Evolutionary conservation across 2,797 vertebrate species (phyloP).

Genomic region (Gadopsis bispinosus): DNA sequence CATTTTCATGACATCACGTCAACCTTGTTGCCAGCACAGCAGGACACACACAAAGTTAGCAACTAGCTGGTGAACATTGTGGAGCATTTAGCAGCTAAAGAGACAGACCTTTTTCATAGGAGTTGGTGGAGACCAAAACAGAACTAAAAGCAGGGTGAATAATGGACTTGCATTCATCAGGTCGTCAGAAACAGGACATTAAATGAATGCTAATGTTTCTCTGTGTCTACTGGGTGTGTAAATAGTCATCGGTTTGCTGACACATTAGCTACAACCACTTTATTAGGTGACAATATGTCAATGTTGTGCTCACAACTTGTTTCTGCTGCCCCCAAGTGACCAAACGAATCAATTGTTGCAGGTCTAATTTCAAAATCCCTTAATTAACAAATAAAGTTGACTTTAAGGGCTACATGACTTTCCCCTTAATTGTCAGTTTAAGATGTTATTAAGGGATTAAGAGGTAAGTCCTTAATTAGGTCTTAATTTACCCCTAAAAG

Average conservation of each 20-base stretch:
- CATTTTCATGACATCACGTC: background rate
- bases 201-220: background rate
- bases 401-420: background rate
- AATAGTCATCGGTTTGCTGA: too few relatives aligned
- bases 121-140: background rate
- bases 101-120: background rate
- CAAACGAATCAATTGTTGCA: too few relatives aligned
- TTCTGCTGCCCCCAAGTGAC: too few relatives aligned
- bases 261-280: too few relatives aligned
- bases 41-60: background rate
- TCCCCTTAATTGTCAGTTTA: background rate
- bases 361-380: background rate
- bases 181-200: too few relatives aligned
- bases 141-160: background rate
- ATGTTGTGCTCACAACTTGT: too few relatives aligned
- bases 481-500: background rate
- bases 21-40: background rate
- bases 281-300: too few relatives aligned
- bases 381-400: slow-evolving; percentile 9
- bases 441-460: slow-evolving; percentile 11
- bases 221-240: background rate
- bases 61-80: background rate
- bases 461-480: background rate
- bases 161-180: background rate
- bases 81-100: background rate